phyloP scores from a whole-genome alignment of 2,797 vertebrate species.

The Australoheros facetus region DNA sequence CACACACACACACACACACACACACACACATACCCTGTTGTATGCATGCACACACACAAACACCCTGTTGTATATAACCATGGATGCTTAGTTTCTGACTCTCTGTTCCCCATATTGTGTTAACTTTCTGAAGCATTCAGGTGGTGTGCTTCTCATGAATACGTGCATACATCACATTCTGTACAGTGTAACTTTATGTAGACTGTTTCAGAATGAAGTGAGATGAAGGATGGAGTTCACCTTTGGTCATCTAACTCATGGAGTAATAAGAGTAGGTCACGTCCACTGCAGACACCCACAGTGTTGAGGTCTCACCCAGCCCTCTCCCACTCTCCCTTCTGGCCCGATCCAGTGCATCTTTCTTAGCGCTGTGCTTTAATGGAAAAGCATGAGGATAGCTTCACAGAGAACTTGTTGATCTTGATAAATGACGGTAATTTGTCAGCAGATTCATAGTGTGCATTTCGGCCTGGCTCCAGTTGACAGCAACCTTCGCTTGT shows the following conservation, averaged over 20 bases:
- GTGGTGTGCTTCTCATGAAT: neutral
- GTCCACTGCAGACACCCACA: constrained; percentile 25
- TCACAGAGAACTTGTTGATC: constrained; percentile 28
- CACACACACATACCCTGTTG: too few species aligned
- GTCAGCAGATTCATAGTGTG: constrained; percentile 51
- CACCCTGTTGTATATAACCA: constrained; percentile 5
- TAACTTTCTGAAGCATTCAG: constrained; percentile 23
- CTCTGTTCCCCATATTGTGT: constrained; percentile 17
- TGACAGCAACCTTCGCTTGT: constrained; percentile 37
- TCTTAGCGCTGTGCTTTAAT: constrained; percentile 17
- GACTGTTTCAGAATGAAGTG: neutral
- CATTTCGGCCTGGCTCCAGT: constrained; percentile 20
- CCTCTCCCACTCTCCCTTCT: neutral
- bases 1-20: too few species aligned
- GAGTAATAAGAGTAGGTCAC: neutral
- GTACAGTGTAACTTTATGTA: neutral
- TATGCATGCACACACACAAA: too few species aligned
- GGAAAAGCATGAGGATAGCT: constrained; percentile 34
- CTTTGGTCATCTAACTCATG: neutral
- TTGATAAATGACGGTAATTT: constrained; percentile 65
- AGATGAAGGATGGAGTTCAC: neutral
- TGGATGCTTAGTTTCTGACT: constrained; percentile 25
- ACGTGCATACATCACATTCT: neutral
- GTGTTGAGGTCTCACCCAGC: constrained; percentile 7
- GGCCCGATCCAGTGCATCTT: neutral